Evolutionary conservation across 2,113 vertebrate genomes (phyloP).

Genomic region (Elachura formosa): DNA sequence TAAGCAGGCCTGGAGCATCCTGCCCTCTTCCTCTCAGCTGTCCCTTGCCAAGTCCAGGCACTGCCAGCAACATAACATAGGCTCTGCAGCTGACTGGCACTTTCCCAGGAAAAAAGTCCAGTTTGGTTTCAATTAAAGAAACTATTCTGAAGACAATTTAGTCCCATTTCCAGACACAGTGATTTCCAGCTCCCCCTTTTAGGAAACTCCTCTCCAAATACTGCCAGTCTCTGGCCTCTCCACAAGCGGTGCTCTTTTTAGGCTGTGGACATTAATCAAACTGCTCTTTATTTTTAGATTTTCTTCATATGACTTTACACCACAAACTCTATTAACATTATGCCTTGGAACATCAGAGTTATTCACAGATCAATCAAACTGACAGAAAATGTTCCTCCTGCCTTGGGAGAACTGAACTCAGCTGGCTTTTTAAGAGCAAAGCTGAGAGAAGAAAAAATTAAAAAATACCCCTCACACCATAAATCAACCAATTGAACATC

Average conservation of each 20-base stretch:
- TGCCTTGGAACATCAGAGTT: constrained; percentile 51
- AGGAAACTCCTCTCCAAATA: background rate
- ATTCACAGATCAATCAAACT: constrained; percentile 43
- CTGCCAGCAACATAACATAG: fast-evolving
- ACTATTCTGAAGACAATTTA: background rate
- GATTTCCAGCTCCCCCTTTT: background rate
- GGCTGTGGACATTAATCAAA: constrained; percentile 21
- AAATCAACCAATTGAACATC: background rate
- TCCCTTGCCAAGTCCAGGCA: background rate
- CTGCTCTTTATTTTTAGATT: constrained; percentile 48
- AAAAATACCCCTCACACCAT: background rate
- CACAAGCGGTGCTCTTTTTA: constrained; percentile 16
- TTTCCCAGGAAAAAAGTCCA: background rate
- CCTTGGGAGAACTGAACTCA: background rate
- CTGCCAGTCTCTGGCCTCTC: background rate
- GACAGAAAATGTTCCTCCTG: background rate
- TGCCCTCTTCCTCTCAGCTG: background rate
- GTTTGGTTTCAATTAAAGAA: constrained; percentile 24
- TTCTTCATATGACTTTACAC: background rate
- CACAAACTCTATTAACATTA: constrained; percentile 44
- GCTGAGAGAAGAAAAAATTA: background rate
- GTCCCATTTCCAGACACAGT: background rate
- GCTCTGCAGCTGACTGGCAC: background rate
- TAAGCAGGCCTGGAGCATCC: background rate
- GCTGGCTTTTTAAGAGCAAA: background rate